Percentiles rank a stretch among this genome's conserved stretches.
Evolutionary conservation across 92 coral and sea anemone genomes (phyloP).

Genomic region (Porites divaricata): DNA sequence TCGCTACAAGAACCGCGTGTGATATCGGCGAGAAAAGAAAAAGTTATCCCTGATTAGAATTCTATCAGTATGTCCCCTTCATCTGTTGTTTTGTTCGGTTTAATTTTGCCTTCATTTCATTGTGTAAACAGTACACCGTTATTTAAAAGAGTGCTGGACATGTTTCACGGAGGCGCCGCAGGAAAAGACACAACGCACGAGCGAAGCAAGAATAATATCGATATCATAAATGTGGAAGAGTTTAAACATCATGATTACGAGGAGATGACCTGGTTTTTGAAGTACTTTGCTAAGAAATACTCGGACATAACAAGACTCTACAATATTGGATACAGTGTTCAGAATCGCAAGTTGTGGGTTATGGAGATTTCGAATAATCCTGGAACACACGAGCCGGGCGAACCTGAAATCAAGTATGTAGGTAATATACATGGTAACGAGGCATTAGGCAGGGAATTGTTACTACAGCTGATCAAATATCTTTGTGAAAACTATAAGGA

Average conservation of each 20-base stretch:
- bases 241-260: slow-evolving; percentile 91
- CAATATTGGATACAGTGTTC: slow-evolving; percentile 96
- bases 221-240: slow-evolving; percentile 74
- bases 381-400: slow-evolving; percentile 89
- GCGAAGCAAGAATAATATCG: slow-evolving; percentile 25
- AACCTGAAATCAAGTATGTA: slow-evolving; percentile 88
- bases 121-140: slow-evolving; percentile 29
- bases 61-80: not conserved
- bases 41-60: not conserved
- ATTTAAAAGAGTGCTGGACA: slow-evolving; percentile 17
- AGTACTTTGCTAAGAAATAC: slow-evolving; percentile 88
- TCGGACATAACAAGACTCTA: slow-evolving; percentile 83
- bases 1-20: not conserved
- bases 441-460: slow-evolving; percentile 83
- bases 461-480: slow-evolving; percentile 79
- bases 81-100: not conserved
- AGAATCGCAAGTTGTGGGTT: slow-evolving; percentile 94
- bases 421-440: slow-evolving; percentile 97
- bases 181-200: slow-evolving; percentile 5
- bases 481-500: slow-evolving; percentile 86
- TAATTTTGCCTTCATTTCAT: slow-evolving; percentile 9
- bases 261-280: slow-evolving; percentile 93
- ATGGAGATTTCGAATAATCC: slow-evolving; percentile 95
- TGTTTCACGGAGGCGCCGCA: slow-evolving; percentile 18
- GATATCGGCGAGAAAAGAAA: not conserved